These are phyloP conservation scores for Arion vulgaris DNA, from an alignment of 1,140 invertebrate species.

Conservation along the genomic window DNA sequence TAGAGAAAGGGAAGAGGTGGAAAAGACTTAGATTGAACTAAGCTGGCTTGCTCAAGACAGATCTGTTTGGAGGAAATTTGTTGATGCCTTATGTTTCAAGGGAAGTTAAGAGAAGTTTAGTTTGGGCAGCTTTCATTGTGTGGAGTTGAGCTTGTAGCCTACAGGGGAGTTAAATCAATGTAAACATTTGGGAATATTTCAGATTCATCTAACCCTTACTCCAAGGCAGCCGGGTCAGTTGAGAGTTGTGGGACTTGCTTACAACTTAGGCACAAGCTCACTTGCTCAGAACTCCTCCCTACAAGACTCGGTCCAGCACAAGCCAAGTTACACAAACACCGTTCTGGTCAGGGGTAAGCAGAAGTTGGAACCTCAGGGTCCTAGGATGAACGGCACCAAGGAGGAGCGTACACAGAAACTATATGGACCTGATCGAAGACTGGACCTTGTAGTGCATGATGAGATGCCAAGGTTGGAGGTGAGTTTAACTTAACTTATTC, in stretches of 20 bases:
- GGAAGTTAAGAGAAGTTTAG: too few species aligned
- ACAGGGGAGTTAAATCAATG: too few species aligned
- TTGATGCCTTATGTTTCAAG: too few species aligned
- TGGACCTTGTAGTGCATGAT: slow-evolving; percentile 72
- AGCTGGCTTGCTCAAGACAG: too few species aligned
- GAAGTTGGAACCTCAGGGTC: slow-evolving; percentile 71
- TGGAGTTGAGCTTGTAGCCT: too few species aligned
- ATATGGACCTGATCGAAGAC: slow-evolving; percentile 73
- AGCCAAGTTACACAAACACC: slow-evolving; percentile 59
- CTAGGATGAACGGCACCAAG: slow-evolving; percentile 71
- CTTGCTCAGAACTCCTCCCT: slow-evolving; percentile 47
- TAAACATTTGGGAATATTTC: too few species aligned
- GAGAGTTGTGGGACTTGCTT: slow-evolving; percentile 69
- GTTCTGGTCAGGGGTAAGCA: slow-evolving; percentile 71
- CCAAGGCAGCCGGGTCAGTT: slow-evolving; percentile 70
- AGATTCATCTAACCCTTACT: slow-evolving; percentile 66
- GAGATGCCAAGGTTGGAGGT: slow-evolving; percentile 73
- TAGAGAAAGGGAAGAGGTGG: too few species aligned
- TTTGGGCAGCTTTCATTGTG: too few species aligned
- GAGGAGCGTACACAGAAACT: slow-evolving; percentile 70
- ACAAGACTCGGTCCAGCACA: slow-evolving; percentile 35
- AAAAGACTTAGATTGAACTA: too few species aligned
- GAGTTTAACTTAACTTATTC: background rate
- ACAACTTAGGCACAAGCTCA: slow-evolving; percentile 67
- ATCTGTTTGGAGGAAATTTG: too few species aligned